Evolutionary conservation across 2,113 vertebrate species (phyloP).

Genomic region (Saccopteryx bilineata): DNA sequence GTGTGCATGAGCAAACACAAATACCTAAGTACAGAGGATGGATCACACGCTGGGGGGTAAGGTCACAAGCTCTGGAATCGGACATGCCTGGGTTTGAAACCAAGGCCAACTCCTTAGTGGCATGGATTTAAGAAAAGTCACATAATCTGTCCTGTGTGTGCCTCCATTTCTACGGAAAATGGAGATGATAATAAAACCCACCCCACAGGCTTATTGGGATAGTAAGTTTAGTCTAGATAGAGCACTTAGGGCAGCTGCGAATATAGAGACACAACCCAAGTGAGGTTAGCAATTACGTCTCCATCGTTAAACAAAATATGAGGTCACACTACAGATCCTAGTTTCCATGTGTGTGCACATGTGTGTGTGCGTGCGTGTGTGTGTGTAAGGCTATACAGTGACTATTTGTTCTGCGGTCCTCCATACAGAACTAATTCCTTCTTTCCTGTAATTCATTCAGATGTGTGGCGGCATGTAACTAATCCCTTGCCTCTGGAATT

Average conservation of each 20-base stretch:
- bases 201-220: background rate
- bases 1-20: background rate
- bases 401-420: background rate
- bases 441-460: slow-evolving; percentile 29
- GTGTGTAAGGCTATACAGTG: background rate
- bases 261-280: background rate
- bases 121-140: slow-evolving; percentile 20
- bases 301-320: slow-evolving; percentile 24
- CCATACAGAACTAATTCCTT: background rate
- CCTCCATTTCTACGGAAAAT: slow-evolving; percentile 31
- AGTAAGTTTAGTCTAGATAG: background rate
- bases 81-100: background rate
- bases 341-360: background rate
- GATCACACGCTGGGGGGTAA: background rate
- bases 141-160: background rate
- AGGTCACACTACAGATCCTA: background rate
- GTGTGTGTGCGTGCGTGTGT: background rate
- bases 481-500: background rate
- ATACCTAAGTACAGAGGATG: background rate
- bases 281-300: background rate
- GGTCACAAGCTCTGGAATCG: background rate
- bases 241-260: background rate
- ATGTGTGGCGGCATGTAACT: background rate
- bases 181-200: slow-evolving; percentile 31
- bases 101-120: background rate